Conservation (phyloP, 2,888 invertebrate species). For the Agrypnus murinus region DNA sequence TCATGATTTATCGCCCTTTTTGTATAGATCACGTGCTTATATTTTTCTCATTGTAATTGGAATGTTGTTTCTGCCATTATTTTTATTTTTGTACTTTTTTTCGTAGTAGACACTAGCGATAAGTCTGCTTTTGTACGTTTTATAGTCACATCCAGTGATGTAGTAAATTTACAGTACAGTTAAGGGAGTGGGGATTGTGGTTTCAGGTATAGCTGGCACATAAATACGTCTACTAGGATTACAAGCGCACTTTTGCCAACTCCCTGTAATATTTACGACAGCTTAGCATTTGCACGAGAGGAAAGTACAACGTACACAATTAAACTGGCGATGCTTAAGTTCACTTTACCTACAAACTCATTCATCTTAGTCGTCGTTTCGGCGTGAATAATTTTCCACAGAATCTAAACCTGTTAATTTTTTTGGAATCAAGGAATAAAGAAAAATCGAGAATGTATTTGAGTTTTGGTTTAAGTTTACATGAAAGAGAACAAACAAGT, state of each 20-base stretch:
- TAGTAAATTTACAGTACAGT: conserved; percentile 29
- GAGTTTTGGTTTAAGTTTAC: no score
- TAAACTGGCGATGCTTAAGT: conserved; percentile 28
- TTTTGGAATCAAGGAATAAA: no score
- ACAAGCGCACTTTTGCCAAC: conserved; percentile 37
- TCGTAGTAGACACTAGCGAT: no score
- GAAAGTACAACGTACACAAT: conserved; percentile 34
- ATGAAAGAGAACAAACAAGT: no score
- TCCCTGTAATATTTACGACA: conserved; percentile 35
- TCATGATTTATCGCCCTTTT: neutral
- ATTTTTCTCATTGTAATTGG: conserved; percentile 7
- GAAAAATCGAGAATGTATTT: no score
- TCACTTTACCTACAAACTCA: conserved; percentile 23
- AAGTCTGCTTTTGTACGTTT: conserved; percentile 1
- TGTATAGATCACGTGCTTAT: no score
- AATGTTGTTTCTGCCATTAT: conserved; percentile 7
- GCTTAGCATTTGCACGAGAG: conserved; percentile 28
- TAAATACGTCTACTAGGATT: conserved; percentile 44
- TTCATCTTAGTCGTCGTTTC: neutral
- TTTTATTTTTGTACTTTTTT: no score
- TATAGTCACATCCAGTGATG: conserved; percentile 24
- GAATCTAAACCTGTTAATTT: no score
- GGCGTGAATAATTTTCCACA: no score
- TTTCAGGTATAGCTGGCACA: conserved; percentile 38
- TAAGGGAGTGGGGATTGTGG: conserved; percentile 43